These are phyloP conservation scores for Coenobita brevimanus DNA, from an alignment of 1,140 invertebrate species.

Conservation along the genomic window DNA sequence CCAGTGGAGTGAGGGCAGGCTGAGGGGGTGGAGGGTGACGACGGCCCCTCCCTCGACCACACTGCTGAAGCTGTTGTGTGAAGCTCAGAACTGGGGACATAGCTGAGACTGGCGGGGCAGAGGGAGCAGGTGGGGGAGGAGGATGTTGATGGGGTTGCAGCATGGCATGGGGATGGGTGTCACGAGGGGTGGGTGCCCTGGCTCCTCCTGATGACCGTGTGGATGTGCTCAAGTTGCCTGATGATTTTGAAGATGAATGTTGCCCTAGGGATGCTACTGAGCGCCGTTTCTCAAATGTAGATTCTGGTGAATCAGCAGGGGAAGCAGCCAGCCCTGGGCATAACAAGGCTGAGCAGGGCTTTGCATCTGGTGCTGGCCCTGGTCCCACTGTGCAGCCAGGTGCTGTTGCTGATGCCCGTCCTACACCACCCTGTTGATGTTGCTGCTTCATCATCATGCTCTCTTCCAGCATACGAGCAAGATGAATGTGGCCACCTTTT, in stretches of 20 bases:
- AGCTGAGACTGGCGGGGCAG: conserved; percentile 66
- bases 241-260: conserved; percentile 83
- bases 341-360: conserved; percentile 80
- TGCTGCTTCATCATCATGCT: conserved; percentile 55
- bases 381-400: conserved; percentile 72
- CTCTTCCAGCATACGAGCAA: conserved; percentile 79
- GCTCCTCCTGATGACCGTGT: conserved; percentile 72
- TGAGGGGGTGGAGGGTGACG: conserved; percentile 66
- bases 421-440: conserved; percentile 32
- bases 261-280: conserved; percentile 84
- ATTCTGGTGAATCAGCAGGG: conserved; percentile 79
- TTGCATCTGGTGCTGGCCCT: conserved; percentile 81
- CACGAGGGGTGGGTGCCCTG: conserved; percentile 73
- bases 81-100: conserved; percentile 76
- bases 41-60: conserved; percentile 73
- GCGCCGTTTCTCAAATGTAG: conserved; percentile 79
- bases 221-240: conserved; percentile 81
- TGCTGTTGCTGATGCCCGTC: conserved; percentile 41
- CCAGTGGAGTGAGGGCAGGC: conserved; percentile 78
- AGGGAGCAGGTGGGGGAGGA: conserved; percentile 71
- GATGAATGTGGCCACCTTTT: conserved; percentile 84
- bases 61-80: conserved; percentile 84
- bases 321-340: conserved; percentile 73
- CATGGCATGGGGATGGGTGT: conserved; percentile 32
- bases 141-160: conserved; percentile 46